Evolutionary conservation across 2,113 vertebrate species (phyloP), one percentile per base, ranked within the genome.

Genomic region (Sorex fumeus): DNA sequence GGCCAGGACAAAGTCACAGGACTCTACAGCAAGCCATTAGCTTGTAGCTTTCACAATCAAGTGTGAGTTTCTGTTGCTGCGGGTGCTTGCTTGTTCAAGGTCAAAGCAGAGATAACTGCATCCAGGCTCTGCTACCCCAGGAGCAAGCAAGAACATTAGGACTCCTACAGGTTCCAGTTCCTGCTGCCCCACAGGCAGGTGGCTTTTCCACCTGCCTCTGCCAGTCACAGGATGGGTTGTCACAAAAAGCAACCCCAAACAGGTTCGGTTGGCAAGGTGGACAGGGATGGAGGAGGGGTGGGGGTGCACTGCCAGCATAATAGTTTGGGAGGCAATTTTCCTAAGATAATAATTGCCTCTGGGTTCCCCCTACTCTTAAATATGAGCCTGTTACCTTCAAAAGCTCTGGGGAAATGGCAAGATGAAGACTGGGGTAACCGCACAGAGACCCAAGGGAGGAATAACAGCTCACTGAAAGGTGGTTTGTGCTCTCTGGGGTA

Each of bases 1-100:
- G 69, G 85, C 57, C 60, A 45, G n/a, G 69, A 5, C 30, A 30
- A 67, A 43, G 2, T 69, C 45, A 66, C 28, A 13, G 84, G 86
- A 25, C 57, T 34, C 53, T 1, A 30, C 70, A 8, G 45, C 23
- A 62, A 89, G 57, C 88, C 91, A 34, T 87, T 57, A 45, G 67
- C 45, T 84, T 45, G n/a, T 64, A 72, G 64, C 43, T 93, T 53
- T 69, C 28, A 86, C 85, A 78, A 66, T 60, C 71, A 77, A 9
- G 77, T 71, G 34, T 76, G 43, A 75, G 28, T 80, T 89, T 76
- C 43, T 93, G 95, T 95, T 93, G 84, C 83, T 87, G 8, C 72
- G 71, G 88, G 93, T 96, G 66, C 79, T 90, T 88, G 8, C 93
- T 90, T 90, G 40, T 79, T 43, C 53, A 87, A 93, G 67, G 28